These are phyloP conservation scores for Chelon labrosus DNA, from an alignment of 2,797 vertebrate genomes.

Conservation along the genomic window DNA sequence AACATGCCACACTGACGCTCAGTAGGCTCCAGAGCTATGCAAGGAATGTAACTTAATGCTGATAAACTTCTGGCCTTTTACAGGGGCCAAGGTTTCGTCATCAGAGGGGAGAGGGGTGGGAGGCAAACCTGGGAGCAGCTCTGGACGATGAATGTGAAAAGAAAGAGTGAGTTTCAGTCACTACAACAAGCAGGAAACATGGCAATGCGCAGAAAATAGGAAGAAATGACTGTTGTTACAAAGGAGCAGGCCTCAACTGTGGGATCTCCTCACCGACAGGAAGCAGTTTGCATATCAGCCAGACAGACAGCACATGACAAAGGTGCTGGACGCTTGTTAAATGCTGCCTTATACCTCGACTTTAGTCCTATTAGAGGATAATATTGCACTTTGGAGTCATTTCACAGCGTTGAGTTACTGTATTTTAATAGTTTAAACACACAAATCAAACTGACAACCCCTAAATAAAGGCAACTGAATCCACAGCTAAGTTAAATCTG, in stretches of 20 bases:
- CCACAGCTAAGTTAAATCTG: too few relatives aligned
- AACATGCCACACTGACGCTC: constrained; percentile 50
- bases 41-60: constrained; percentile 78
- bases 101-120: neutral
- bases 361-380: too few relatives aligned
- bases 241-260: too few relatives aligned
- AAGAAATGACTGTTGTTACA: too few relatives aligned
- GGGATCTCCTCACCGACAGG: neutral
- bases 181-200: too few relatives aligned
- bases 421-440: too few relatives aligned
- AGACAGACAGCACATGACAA: neutral
- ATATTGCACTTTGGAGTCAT: too few relatives aligned
- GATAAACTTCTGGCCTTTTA: constrained; percentile 77
- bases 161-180: neutral
- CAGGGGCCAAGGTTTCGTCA: constrained; percentile 54
- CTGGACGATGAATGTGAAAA: neutral
- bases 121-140: neutral
- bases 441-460: too few relatives aligned
- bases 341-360: too few relatives aligned
- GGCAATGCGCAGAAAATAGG: too few relatives aligned
- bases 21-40: constrained; percentile 60
- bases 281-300: constrained; percentile 28
- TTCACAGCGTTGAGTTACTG: too few relatives aligned
- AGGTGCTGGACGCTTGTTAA: neutral
- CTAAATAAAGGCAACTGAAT: too few relatives aligned